Evolutionary conservation across 1,140 invertebrate genomes (phyloP), one percentile per base, ranked within the genome.

Genomic region (Metaphire vulgaris): DNA sequence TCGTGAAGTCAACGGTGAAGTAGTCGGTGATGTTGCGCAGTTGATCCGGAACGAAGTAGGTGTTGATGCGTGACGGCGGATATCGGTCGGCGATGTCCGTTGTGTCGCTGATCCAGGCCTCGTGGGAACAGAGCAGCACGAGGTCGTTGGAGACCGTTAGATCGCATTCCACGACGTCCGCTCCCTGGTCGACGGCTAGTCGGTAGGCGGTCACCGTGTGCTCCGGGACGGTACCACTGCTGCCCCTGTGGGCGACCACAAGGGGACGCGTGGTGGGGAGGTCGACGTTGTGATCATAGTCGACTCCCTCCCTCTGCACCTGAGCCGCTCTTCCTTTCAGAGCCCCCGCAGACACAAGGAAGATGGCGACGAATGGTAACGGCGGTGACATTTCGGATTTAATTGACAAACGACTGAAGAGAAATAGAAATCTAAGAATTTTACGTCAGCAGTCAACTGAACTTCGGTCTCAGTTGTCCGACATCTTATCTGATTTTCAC

Each of bases 101-200:
- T 2, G 76, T 74, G 2, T 66, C 56, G 68, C 75, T 77, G 6
- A 83, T 67, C 31, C 77, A 78, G 12, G 79, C 15, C 68, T 83
- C 82, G 75, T 83, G 82, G 21, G 76, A 71, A 67, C 81, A 81
- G 66, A 83, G 76, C 16, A 82, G 65, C 64, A 78, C 26, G 6
- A 71, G 71, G 65, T 83, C 82, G 72, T 79, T 82, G 14, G 82
- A 81, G 15, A 83, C 32, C 1, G 77, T 76, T 2, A 82, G 65
- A 71, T 83, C 82, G 28, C 80, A 81, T 69, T 83, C 82, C 1
- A 83, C 77, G 69, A 75, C 79, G 72, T 83, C 81, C 6, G 81
- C 81, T 15, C 78, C 76, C 74, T 78, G 33, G 6, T 79, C 72
- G 14, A 78, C 74, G 0, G 81, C 80, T 26, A 78, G 28, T 69